Evolutionary conservation across 2,797 vertebrate genomes (phyloP), one percentile per base, ranked within the genome.

Genomic region (Lagodon rhomboides): DNA sequence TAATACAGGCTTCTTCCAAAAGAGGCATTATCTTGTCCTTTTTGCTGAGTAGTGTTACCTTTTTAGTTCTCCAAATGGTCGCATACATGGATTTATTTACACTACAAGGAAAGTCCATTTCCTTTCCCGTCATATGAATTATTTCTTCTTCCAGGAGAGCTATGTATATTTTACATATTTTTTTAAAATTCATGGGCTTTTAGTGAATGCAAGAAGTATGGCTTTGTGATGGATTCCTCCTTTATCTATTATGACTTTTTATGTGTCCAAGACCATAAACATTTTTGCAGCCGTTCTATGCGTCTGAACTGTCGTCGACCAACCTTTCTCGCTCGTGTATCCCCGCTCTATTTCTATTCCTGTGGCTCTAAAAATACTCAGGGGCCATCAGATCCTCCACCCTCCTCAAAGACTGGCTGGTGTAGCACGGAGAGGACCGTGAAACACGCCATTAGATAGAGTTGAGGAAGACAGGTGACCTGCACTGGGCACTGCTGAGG

Each of bases 91-190:
- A 49, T 85, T 86, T 89, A 93, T 94, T 90, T 91, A 92, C 91
- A 88, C 85, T 87, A 95, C 94, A 95, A 62, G 79, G 78, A 94
- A 95, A 95, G 83, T 89, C 93, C 92, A 95, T 95, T 93, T 88
- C 77, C 73, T 68, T 69, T 62, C 79, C 79, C 87, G 80, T 75
- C 72, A 77, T 79, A 87, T 95, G 49, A 94, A 94, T 94, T 88
- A 95, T 94, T 92, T 73, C 91, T 90, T 34, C 68, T 69, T 84
- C 77, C 60, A 55, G 85, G 63, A 82, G 60, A 76, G 75, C 82
- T 87, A 77, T 91, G 89, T 92, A 85, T 85, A 80, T 77, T 71
- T 83, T 79, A 66, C 73, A 84, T 59, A 82, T 80, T 83, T 92
- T 82, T 92, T 85, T 86, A 91, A 93, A 92, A 93, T 91, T 85